Evolutionary conservation across 1,140 invertebrate species (phyloP).

Genomic region (Oryctes rhinoceros): DNA sequence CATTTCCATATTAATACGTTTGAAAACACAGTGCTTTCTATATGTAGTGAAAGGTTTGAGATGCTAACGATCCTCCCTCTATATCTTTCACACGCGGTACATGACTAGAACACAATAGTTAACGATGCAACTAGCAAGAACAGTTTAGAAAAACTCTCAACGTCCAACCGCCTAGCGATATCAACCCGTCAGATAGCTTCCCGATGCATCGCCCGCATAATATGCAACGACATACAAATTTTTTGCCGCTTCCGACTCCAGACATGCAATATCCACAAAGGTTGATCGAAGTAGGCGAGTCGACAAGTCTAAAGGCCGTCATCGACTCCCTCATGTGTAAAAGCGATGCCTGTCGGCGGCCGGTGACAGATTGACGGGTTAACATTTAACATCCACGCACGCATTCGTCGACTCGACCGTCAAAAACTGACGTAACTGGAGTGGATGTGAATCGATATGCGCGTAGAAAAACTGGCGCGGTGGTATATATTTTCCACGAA

Average conservation of each 20-base stretch:
- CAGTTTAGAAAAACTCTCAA: background rate
- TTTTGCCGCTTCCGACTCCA: background rate
- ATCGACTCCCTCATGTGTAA: background rate
- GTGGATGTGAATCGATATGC: background rate
- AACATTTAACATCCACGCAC: background rate
- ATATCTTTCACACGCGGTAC: too few relatives aligned
- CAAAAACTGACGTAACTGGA: conserved; percentile 2
- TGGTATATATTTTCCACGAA: conserved; percentile 9
- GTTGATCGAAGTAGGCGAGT: background rate
- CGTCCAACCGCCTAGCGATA: background rate
- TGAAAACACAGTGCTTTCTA: too few relatives aligned
- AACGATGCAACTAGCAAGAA: background rate
- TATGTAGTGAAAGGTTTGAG: too few relatives aligned
- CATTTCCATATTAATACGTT: too few relatives aligned
- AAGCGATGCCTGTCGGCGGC: conserved; percentile 2
- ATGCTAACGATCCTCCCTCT: too few relatives aligned
- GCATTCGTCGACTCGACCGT: background rate
- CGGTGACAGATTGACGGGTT: background rate
- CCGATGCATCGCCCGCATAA: background rate
- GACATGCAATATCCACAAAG: background rate
- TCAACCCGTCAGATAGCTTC: background rate
- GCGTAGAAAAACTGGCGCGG: background rate
- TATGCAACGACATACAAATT: background rate
- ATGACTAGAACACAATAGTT: too few relatives aligned
- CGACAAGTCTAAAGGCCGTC: background rate